Percentiles rank a stretch among this genome's conserved stretches.
Conservation (phyloP, 2,113 vertebrate species). For the Dicerorhinus sumatrensis region DNA sequence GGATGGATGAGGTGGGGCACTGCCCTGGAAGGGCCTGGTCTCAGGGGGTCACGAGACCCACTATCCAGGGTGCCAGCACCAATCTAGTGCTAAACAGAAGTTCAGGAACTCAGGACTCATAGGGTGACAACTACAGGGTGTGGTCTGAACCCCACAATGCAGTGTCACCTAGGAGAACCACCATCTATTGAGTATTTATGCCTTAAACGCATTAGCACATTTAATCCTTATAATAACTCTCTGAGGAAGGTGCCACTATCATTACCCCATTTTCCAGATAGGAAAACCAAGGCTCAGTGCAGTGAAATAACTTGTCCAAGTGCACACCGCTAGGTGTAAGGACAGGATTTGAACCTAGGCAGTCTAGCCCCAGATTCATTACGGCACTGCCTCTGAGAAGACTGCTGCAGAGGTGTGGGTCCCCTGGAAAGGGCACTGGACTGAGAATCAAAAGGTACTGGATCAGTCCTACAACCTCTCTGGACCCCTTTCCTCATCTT, state of each 20-base stretch:
- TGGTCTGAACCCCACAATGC: neutral
- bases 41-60: too few relatives aligned
- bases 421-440: neutral
- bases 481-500: neutral
- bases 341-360: neutral
- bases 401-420: neutral
- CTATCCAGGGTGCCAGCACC: neutral
- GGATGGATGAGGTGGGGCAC: neutral
- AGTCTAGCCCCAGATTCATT: too few relatives aligned
- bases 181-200: too few relatives aligned
- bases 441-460: neutral
- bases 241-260: neutral
- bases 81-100: neutral
- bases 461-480: neutral
- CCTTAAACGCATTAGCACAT: neutral
- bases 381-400: neutral
- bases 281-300: neutral
- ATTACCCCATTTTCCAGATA: neutral
- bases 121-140: too few relatives aligned
- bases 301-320: neutral
- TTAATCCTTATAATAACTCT: too few relatives aligned
- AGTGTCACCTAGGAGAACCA: neutral
- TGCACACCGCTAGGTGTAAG: neutral
- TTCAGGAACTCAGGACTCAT: neutral
- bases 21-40: neutral